Base-by-base conservation (phyloP, 2,797 vertebrate species). In the Dermochelys coriacea region DNA sequence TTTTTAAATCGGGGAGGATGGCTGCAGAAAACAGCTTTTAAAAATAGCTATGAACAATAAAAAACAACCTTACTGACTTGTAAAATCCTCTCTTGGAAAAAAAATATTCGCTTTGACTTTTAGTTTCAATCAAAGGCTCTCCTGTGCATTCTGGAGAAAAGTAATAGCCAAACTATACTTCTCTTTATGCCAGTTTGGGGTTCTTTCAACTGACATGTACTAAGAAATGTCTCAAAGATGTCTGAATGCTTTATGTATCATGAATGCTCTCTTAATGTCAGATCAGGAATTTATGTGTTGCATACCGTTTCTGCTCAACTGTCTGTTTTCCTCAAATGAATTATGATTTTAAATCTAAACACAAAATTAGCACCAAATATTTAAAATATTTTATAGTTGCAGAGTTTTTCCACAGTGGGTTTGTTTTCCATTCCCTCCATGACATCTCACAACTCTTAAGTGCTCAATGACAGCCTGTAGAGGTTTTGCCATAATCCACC, bases 381-480 rank as follows among this genome's bases (percentile, higher is more conserved):
- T 97, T 97, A 71, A 97, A 96, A 93, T 94, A 82, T 75, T 91
- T 96, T 96, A 89, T 78, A 86, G 96, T 82, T 81, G 92, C 88
- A 95, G 85, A 95, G 91, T 88, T 95, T 97, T 96, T 95, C 94
- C 84, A 94, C 91, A 81, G 95, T 82, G 89, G 51, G 94, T 92
- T 98, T 97, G 97, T 97, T 98, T 98, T 96, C 97, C 93, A 86
- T 95, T 97, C 96, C 82, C 88, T 71, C 96, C 89, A 64, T 97
- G 97, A 97, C 97, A 96, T 98, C 97, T 98, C 97, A 95, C 96
- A 95, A 98, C 93, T 98, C 98, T 98, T 98, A 98, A 98, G 98
- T 98, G 98, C 98, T 98, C 98, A 98, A 87, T 98, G 98, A 98
- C 98, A 98, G 98, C 95, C 98, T 96, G 98, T 98, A 98, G 98